Evolutionary conservation across 2,797 vertebrate genomes (phyloP).

Genomic region (Alectoris magna): DNA sequence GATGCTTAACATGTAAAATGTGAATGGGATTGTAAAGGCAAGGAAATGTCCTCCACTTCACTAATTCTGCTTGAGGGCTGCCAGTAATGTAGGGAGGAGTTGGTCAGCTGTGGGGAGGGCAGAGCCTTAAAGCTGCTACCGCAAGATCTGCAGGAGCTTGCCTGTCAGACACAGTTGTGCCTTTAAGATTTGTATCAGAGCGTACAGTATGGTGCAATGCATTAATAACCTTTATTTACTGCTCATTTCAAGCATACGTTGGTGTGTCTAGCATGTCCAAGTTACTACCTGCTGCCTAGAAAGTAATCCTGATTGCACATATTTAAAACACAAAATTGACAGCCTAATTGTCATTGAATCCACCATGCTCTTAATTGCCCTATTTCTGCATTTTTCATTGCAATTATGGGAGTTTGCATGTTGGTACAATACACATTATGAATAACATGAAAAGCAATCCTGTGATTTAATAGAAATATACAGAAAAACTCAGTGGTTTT

Average conservation of each 20-base stretch:
- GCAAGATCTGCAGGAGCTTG: neutral
- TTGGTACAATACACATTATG: neutral
- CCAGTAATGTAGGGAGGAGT: neutral
- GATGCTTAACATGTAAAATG: neutral
- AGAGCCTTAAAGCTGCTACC: neutral
- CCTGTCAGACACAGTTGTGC: rapidly evolving
- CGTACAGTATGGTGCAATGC: neutral
- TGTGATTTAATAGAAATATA: neutral
- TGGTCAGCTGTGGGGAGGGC: neutral
- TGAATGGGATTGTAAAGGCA: neutral
- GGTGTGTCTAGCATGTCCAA: neutral
- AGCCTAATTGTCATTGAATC: neutral
- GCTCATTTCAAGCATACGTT: neutral
- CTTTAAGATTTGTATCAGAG: neutral
- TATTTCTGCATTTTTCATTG: neutral
- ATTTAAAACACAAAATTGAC: neutral
- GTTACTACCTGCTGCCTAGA: neutral
- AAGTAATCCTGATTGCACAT: neutral
- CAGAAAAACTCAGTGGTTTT: neutral
- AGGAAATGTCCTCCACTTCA: neutral
- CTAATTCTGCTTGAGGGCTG: neutral
- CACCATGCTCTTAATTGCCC: neutral
- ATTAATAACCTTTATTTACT: neutral
- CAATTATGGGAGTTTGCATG: neutral
- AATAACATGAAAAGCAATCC: neutral